A percentile compares a stretch with the other conserved stretches of the same genome.
These are phyloP conservation scores for Gari tellinella DNA, from an alignment of 2,888 invertebrate species.

Conservation along the genomic window DNA sequence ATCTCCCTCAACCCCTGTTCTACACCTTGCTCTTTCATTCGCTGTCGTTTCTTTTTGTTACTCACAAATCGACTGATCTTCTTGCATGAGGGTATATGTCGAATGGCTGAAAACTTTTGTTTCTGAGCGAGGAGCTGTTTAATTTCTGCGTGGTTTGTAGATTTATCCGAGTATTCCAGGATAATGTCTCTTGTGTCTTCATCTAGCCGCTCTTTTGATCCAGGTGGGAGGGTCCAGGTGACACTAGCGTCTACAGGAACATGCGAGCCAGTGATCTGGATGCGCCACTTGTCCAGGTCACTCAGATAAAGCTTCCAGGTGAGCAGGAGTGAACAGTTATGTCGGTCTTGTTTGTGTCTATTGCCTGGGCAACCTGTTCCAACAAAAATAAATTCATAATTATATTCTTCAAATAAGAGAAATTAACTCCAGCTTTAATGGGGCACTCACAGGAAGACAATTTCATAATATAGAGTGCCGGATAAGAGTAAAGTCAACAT, in stretches of 20 bases:
- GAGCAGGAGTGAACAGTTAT: conserved; percentile 78
- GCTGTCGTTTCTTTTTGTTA: conserved; percentile 65
- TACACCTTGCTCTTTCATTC: conserved; percentile 27
- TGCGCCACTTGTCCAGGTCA: conserved; percentile 76
- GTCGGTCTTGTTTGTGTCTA: conserved; percentile 79
- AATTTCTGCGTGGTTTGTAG: conserved; percentile 55
- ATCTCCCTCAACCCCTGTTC: conserved; percentile 5
- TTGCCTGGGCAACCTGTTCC: conserved; percentile 75
- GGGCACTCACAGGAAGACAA: too few species aligned
- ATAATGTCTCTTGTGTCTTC: conserved; percentile 72
- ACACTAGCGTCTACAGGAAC: conserved; percentile 64
- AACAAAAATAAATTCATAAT: not conserved
- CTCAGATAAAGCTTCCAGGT: conserved; percentile 78
- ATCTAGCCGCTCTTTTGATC: conserved; percentile 61
- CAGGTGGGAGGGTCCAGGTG: conserved; percentile 67
- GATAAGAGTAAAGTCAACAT: too few species aligned
- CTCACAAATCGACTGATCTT: conserved; percentile 69
- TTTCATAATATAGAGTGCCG: too few species aligned
- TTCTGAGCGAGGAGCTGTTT: conserved; percentile 53
- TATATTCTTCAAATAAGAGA: too few species aligned
- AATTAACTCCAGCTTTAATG: too few species aligned
- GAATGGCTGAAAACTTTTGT: conserved; percentile 13
- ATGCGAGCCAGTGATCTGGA: conserved; percentile 78
- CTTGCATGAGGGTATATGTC: conserved; percentile 49
- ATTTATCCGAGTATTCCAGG: conserved; percentile 51